Percentiles rank a stretch among this genome's conserved stretches.
Evolutionary conservation across 2,113 vertebrate genomes (phyloP).

Genomic region (Cranoglanis bouderius): DNA sequence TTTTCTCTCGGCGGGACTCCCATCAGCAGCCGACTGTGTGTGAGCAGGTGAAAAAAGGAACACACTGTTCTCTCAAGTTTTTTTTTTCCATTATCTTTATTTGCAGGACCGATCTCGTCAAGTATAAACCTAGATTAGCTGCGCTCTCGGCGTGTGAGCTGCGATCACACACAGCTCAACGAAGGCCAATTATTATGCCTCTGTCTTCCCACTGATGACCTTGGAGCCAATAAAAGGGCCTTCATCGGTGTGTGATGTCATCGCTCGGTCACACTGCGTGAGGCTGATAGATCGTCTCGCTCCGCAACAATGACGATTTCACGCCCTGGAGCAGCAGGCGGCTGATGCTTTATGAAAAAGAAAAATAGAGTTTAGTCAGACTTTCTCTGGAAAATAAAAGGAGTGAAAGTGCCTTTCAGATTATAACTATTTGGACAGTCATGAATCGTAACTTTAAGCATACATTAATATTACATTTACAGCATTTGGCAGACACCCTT

Average conservation of each 20-base stretch:
- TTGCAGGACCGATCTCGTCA: constrained; percentile 15
- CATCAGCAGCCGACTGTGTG: constrained; percentile 32
- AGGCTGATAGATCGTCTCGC: constrained; percentile 32
- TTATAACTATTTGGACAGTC: background rate
- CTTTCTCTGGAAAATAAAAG: background rate
- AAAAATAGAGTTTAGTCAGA: constrained; percentile 10
- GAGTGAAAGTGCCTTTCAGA: background rate
- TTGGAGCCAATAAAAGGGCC: constrained; percentile 46
- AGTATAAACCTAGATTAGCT: constrained; percentile 35
- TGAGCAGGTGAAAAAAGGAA: constrained; percentile 18
- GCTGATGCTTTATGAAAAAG: constrained; percentile 1
- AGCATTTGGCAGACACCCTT: too few species aligned
- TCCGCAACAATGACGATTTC: constrained; percentile 43
- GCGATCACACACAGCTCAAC: constrained; percentile 16
- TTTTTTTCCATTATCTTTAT: constrained; percentile 7
- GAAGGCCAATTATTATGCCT: constrained; percentile 23
- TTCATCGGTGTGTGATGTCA: constrained; percentile 50
- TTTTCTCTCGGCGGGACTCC: constrained; percentile 37
- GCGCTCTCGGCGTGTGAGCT: constrained; percentile 11
- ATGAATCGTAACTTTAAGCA: background rate
- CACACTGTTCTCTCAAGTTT: background rate
- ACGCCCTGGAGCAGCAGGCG: background rate
- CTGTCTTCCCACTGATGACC: constrained; percentile 32
- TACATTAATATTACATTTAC: background rate
- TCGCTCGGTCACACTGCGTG: constrained; percentile 31